Base-by-base conservation (phyloP, 2,797 vertebrate genomes). In the Novumbra hubbsi region DNA sequence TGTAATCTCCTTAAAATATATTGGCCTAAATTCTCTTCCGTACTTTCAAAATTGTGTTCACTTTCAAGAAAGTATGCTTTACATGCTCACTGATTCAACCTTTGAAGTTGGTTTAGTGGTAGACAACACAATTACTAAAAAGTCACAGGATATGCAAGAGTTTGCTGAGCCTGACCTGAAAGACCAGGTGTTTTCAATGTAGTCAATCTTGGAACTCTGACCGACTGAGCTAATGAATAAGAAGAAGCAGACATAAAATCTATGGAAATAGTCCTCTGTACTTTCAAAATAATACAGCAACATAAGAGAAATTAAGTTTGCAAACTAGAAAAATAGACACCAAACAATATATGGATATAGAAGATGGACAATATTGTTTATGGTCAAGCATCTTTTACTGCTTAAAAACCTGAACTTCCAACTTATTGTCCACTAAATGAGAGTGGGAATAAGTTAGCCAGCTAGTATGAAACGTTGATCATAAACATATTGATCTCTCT, bases 401-500 rank as follows among this genome's bases (percentile, higher is more conserved):
- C 55, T 21, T 16, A 32, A 32, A 64, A 21, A 16, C 62, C 62
- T 57, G 55, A 30, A 64, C 62, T 16, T 64, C 62, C 28, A 30
- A 64, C 62, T 14, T 28, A 64, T 64, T 32, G 27, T 32, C 27
- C 28, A 16, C 5, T 64, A 80, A 66, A 78, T 78, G 78, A 81
- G 73, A 55, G 17, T 17, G 52, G 63, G 74, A 30, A 66, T 21
- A 75, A 71, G 78, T 74, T 72, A 73, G 66, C 78, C 30, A 19
- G 19, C 65, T 82, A 41, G 49, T 21, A 73, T 45, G 71, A 67
- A 71, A 74, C 45, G 81, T 84, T 81, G 81, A 74, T 78, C 84
- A 78, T 76, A 75, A 81, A 76, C 66, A 71, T 76, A 73, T 74
- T 66, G 68, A 48, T 63, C 52, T 71, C 28, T 79, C 74, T 85